A percentile compares a stretch with the other conserved stretches of the same genome.
phyloP scores from a whole-genome alignment of 2,797 vertebrate species.

The Siniperca obscura region DNA sequence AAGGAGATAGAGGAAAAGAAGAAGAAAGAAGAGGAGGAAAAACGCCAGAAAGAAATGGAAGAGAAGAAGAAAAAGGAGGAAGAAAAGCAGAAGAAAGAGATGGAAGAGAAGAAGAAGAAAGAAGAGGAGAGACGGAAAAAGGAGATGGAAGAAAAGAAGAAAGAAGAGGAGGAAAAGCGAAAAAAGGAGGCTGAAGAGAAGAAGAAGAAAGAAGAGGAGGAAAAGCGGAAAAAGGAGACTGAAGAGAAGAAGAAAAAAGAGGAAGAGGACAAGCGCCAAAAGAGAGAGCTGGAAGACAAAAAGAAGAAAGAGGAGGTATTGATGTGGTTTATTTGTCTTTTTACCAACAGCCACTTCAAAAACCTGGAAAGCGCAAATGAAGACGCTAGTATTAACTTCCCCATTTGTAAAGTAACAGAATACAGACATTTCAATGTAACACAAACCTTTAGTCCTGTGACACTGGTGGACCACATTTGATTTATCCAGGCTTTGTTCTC shows the following conservation, averaged over 20 bases:
- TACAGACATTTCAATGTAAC: conserved; percentile 4
- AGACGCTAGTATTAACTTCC: background rate
- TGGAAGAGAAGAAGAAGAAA: conserved; percentile 52
- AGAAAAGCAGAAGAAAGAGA: conserved; percentile 25
- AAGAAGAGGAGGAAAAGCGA: conserved; percentile 43
- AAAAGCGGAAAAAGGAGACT: conserved; percentile 35
- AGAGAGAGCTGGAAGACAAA: conserved; percentile 61
- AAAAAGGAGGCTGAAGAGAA: conserved; percentile 45
- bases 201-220: conserved; percentile 50
- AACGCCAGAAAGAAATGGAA: conserved; percentile 31
- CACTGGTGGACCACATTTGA: background rate
- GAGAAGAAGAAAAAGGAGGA: conserved; percentile 54
- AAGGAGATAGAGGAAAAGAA: conserved; percentile 48
- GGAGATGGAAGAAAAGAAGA: conserved; percentile 53
- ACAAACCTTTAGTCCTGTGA: background rate
- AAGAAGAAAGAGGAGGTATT: conserved; percentile 77
- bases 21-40: conserved; percentile 47
- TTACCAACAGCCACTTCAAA: conserved; percentile 2
- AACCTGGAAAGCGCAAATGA: conserved; percentile 25
- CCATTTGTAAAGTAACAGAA: conserved; percentile 14
- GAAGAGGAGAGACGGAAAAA: conserved; percentile 43
- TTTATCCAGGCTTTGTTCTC: conserved; percentile 25
- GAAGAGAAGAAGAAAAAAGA: conserved; percentile 50
- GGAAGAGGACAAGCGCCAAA: conserved; percentile 56
- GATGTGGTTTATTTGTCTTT: conserved; percentile 9